phyloP scores from a whole-genome alignment of 2,797 vertebrate species.

The Ptychobarbus kaznakovi region DNA sequence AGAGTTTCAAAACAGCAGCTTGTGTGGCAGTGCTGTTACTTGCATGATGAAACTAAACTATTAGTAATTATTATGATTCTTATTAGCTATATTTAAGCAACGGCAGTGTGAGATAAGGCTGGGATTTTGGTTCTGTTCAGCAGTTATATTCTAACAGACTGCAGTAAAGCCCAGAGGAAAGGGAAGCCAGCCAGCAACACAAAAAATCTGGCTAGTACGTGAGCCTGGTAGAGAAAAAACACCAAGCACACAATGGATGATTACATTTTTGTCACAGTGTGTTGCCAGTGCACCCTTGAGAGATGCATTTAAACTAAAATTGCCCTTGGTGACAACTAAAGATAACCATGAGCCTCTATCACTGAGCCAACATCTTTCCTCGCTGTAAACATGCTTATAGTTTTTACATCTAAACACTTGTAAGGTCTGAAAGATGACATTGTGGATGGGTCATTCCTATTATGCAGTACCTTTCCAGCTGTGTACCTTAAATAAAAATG shows the following conservation, averaged over 20 bases:
- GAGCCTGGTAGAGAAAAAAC: slow-evolving; percentile 53
- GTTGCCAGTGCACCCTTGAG: slow-evolving; percentile 58
- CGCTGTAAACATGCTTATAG: slow-evolving; percentile 22
- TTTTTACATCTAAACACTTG: slow-evolving; percentile 43
- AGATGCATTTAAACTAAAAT: slow-evolving; percentile 61
- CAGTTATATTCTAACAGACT: slow-evolving; percentile 39
- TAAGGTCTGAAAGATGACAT: slow-evolving; percentile 25
- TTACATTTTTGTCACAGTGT: slow-evolving; percentile 58
- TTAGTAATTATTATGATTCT: background rate
- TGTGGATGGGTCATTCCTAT: slow-evolving; percentile 1
- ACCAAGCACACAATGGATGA: slow-evolving; percentile 59
- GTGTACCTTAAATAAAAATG: background rate
- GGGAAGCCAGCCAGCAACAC: slow-evolving; percentile 45
- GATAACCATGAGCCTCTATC: slow-evolving; percentile 48
- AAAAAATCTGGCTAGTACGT: slow-evolving; percentile 49
- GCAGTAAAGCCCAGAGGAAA: slow-evolving; percentile 43
- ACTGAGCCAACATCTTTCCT: slow-evolving; percentile 46
- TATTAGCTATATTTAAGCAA: background rate
- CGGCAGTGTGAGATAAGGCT: background rate
- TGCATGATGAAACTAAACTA: background rate
- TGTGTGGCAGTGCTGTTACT: background rate
- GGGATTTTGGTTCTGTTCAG: slow-evolving; percentile 20
- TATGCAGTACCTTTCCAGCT: background rate
- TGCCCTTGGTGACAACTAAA: slow-evolving; percentile 59
- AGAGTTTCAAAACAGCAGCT: background rate